Percentiles rank a stretch among this genome's conserved stretches.
These are phyloP conservation scores for Drosophila antonietae DNA, from an alignment of 2,888 invertebrate species.

Conservation along the genomic window DNA sequence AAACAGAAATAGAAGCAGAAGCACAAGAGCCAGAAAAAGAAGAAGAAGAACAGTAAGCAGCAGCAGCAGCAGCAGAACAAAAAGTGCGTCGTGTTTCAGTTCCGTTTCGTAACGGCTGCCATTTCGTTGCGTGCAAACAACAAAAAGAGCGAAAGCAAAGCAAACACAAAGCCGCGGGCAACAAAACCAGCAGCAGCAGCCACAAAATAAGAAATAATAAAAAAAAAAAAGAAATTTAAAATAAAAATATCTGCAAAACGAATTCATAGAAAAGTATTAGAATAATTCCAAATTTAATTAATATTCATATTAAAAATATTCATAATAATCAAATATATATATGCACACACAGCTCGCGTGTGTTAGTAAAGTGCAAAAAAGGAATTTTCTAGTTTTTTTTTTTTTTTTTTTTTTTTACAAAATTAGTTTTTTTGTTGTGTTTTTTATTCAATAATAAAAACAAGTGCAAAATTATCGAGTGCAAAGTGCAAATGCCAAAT, in stretches of 20 bases:
- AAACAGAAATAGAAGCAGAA: not conserved
- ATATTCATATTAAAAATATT: not conserved
- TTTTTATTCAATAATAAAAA: not conserved
- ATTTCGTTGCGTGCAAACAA: conserved; percentile 53
- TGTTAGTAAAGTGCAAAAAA: conserved; percentile 12
- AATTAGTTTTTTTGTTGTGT: conserved; percentile 17
- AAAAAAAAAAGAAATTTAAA: not conserved
- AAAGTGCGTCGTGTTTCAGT: conserved; percentile 63
- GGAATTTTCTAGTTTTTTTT: conserved; percentile 9
- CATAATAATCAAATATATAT: conserved; percentile 7
- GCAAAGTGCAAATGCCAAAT: conserved; percentile 9
- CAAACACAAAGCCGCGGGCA: conserved; percentile 66
- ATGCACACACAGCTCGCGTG: not conserved
- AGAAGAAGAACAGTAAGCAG: conserved; percentile 7
- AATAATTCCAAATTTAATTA: not conserved
- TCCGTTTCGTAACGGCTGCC: conserved; percentile 56
- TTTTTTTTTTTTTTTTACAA: conserved; percentile 8
- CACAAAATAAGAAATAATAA: conserved; percentile 28
- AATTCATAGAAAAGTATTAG: conserved; percentile 12
- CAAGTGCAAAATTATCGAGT: conserved; percentile 9
- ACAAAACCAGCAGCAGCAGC: conserved; percentile 37
- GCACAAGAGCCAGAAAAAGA: not conserved
- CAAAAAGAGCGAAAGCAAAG: conserved; percentile 52
- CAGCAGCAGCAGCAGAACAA: not conserved
- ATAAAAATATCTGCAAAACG: conserved; percentile 3